Conservation (phyloP, 2,888 invertebrate species). For the Aphelenchoides bicaudatus region DNA sequence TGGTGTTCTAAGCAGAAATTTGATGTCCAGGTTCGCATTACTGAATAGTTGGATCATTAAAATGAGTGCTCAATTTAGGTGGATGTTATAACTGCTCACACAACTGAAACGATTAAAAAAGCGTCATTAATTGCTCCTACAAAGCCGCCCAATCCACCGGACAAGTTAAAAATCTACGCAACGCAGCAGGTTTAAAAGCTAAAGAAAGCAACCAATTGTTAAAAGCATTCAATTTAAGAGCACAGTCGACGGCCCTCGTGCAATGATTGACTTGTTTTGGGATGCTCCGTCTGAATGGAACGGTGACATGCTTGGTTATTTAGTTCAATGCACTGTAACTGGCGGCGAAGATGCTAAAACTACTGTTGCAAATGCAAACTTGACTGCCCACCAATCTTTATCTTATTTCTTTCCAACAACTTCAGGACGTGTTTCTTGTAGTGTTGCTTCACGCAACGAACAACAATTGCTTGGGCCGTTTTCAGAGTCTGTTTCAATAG, state of each 20-base stretch:
- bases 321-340: slow-evolving; percentile 50
- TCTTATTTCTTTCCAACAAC: slow-evolving; percentile 53
- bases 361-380: slow-evolving; percentile 27
- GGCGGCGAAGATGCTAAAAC: slow-evolving; percentile 22
- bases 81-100: slow-evolving; percentile 52
- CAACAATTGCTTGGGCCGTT: slow-evolving; percentile 50
- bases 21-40: slow-evolving; percentile 48
- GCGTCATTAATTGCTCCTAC: slow-evolving; percentile 54
- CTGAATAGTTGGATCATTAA: slow-evolving; percentile 49
- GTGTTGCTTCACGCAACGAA: slow-evolving; percentile 57
- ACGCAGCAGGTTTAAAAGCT: slow-evolving; percentile 45
- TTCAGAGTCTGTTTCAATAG: slow-evolving; percentile 47
- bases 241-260: slow-evolving; percentile 57
- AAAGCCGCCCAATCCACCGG: slow-evolving; percentile 54
- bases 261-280: slow-evolving; percentile 59
- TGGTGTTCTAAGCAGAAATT: slow-evolving; percentile 57
- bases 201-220: background rate
- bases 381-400: slow-evolving; percentile 39
- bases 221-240: slow-evolving; percentile 33
- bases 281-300: slow-evolving; percentile 55
- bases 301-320: slow-evolving; percentile 49
- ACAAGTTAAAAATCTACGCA: slow-evolving; percentile 47
- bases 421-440: slow-evolving; percentile 56
- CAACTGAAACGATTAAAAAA: slow-evolving; percentile 38
- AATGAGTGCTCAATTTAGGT: slow-evolving; percentile 53